Evolutionary conservation across 2,797 vertebrate species (phyloP), one percentile per base, ranked within the genome.

Genomic region (Cercopithecus neglectus): DNA sequence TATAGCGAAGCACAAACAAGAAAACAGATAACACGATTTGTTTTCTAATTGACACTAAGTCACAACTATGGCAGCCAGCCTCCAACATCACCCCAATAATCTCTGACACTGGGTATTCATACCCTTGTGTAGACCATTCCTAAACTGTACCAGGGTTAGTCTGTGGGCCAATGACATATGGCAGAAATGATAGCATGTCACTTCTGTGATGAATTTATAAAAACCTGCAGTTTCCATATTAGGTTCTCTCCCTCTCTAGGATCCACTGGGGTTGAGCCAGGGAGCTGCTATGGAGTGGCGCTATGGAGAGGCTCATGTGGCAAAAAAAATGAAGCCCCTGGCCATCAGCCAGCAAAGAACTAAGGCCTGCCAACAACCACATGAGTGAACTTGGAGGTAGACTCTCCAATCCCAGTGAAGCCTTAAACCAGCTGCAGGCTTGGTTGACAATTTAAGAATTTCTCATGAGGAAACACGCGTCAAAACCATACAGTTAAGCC

Each of bases 301-400:
- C 44, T 70, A 46, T 2, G 48, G n/a, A 55, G 21, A 70, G 26
- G 22, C 41, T 39, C 24, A 59, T 0, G 0, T 6, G 3, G 44
- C 30, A 76, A 95, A 93, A 36, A 74, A 95, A 95, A 55, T 36
- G 53, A 80, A 94, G 82, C 26, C 36, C 91, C 74, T 83, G 67
- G 33, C 28, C 44, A 91, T 70, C 24, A 91, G 61, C 55, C 48
- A 83, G 36, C 19, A 28, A 89, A 97, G 33, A 76, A 96, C 13
- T 36, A 19, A 89, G 57, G n/a, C 26, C n/a, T 61, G 36, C 19
- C 59, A 95, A 79, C 46, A 86, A 41, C 44, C 39, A 84, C 1
- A 0, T 75, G 19, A 91, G 72, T 72, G 55, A 93, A 89, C 19
- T 4, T 46, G 3, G 5, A 81, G 46, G 48, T 4, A 61, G 89